These are phyloP conservation scores for Drosophila stalkeri DNA, from an alignment of 2,888 invertebrate species.

Conservation along the genomic window DNA sequence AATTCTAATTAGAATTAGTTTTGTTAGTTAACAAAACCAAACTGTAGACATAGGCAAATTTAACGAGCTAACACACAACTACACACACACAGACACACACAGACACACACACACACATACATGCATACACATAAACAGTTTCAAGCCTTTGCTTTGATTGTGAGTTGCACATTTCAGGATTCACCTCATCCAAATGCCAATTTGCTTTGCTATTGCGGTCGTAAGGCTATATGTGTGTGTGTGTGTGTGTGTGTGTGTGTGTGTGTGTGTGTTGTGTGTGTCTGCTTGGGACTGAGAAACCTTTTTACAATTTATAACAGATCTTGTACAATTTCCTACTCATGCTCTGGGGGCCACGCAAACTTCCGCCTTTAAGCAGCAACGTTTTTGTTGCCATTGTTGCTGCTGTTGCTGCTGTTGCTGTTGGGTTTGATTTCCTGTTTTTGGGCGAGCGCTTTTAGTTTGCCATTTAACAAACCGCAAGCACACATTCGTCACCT, in stretches of 20 bases:
- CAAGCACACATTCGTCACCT: constrained; percentile 70
- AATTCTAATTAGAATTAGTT: constrained; percentile 1
- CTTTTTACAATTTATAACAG: constrained; percentile 56
- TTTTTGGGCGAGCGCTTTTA: constrained; percentile 58
- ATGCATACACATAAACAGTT: too few species aligned
- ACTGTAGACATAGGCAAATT: not conserved
- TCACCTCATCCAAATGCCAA: constrained; percentile 32
- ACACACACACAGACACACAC: not conserved
- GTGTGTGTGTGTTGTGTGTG: constrained; percentile 12
- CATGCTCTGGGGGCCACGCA: constrained; percentile 26
- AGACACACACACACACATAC: not conserved
- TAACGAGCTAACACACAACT: not conserved
- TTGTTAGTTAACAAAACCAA: not conserved
- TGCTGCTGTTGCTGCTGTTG: constrained; percentile 4
- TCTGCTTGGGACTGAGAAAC: not conserved
- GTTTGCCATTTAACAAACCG: constrained; percentile 65
- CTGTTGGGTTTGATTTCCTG: constrained; percentile 44
- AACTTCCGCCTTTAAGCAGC: constrained; percentile 41
- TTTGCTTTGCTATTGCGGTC: constrained; percentile 13
- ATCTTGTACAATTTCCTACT: constrained; percentile 47
- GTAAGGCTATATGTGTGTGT: constrained; percentile 5
- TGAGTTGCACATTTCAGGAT: constrained; percentile 29
- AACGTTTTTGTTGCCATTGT: constrained; percentile 12
- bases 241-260: constrained; percentile 8
- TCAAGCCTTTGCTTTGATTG: constrained; percentile 27